These are phyloP conservation scores for Conomelus anceps DNA, from an alignment of 2,888 invertebrate species.

Conservation along the genomic window DNA sequence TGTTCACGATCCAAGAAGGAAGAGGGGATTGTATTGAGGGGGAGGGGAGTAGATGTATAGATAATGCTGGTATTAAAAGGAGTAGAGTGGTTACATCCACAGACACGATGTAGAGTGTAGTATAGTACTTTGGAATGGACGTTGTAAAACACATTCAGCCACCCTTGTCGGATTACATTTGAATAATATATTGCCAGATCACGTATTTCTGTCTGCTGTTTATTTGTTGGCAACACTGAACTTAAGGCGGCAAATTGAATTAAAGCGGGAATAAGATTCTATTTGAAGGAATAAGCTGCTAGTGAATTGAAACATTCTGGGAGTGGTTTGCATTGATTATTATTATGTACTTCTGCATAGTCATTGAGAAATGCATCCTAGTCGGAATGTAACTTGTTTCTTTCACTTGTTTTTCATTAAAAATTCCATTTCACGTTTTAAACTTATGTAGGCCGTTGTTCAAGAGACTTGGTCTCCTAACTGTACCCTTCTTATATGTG, in stretches of 20 bases:
- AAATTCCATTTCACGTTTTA: neutral
- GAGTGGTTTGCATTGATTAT: neutral
- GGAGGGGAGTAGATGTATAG: neutral
- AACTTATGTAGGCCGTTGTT: too few species aligned
- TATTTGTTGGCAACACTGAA: neutral
- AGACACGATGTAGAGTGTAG: neutral
- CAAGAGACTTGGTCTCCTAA: too few species aligned
- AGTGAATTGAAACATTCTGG: neutral
- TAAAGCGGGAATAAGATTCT: neutral
- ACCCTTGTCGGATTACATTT: neutral
- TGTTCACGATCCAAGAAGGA: neutral
- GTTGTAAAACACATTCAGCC: neutral
- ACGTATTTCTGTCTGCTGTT: neutral
- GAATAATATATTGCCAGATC: neutral
- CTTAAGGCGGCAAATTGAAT: neutral
- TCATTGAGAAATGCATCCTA: neutral
- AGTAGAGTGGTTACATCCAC: neutral
- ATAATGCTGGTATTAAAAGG: neutral
- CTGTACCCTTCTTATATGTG: too few species aligned
- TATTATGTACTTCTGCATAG: neutral
- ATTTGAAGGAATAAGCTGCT: neutral
- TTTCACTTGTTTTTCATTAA: neutral
- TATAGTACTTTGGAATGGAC: neutral
- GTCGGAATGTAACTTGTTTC: neutral
- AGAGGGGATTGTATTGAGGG: too few species aligned